phyloP scores from a whole-genome alignment of 37 sponge, comb jelly and placozoan species.

The Cliona cf. orientalis region DNA sequence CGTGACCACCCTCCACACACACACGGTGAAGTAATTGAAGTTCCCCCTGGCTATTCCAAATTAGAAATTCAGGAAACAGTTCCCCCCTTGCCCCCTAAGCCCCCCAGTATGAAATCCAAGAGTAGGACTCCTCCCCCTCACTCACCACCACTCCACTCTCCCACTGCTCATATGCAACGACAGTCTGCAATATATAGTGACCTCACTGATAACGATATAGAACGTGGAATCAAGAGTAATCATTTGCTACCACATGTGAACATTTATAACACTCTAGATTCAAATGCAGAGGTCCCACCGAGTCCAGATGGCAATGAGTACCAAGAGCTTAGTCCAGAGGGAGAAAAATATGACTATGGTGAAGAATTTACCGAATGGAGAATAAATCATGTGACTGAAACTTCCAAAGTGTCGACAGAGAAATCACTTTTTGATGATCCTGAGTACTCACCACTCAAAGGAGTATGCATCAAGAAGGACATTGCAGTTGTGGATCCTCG shows the following conservation, averaged over 20 bases:
- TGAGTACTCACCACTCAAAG: constrained; percentile 4
- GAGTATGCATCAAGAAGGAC: background rate
- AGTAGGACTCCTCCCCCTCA: background rate
- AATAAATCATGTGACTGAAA: background rate
- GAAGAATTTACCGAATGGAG: background rate
- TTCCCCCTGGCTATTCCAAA: background rate
- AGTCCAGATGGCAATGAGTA: no score
- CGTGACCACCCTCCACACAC: background rate
- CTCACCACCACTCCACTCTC: background rate
- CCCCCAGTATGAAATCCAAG: background rate
- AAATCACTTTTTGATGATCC: constrained; percentile 25
- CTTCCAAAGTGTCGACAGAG: background rate
- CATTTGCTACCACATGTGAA: background rate
- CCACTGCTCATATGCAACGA: no score
- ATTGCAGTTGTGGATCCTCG: constrained; percentile 21
- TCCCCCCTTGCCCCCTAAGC: constrained; percentile 4
- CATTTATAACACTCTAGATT: constrained; percentile 13
- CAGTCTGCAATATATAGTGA: background rate
- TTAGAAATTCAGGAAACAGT: background rate
- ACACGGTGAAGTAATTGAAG: background rate
- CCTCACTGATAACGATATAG: background rate
- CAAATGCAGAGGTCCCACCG: no score
- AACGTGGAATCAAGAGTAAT: background rate
- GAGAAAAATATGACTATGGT: background rate
- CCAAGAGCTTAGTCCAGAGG: background rate